These are phyloP conservation scores for Catamblyrhynchus diadema DNA, from an alignment of 2,797 vertebrate genomes.

Conservation along the genomic window DNA sequence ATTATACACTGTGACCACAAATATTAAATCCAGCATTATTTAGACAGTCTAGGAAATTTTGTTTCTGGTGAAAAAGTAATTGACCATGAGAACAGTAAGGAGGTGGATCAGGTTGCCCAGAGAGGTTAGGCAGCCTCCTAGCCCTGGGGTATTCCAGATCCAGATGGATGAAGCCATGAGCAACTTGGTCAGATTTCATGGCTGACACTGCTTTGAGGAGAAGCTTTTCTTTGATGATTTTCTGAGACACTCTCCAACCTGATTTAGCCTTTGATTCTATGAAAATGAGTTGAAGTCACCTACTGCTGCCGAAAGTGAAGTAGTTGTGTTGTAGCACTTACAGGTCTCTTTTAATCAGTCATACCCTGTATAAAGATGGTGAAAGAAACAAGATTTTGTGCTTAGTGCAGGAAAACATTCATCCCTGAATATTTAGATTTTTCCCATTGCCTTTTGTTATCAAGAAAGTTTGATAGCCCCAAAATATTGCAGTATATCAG, in stretches of 20 bases:
- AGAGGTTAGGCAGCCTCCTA: background rate
- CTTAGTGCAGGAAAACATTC: background rate
- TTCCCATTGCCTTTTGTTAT: background rate
- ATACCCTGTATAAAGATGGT: background rate
- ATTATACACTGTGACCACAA: background rate
- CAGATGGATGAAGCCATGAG: background rate
- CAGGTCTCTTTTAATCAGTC: background rate
- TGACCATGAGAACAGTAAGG: rapidly evolving
- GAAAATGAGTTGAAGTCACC: background rate
- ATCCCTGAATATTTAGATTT: background rate
- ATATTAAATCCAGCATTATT: background rate
- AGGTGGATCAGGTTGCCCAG: background rate
- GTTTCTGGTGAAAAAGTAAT: background rate
- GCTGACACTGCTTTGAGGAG: background rate
- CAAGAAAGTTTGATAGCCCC: background rate
- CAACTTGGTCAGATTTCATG: background rate
- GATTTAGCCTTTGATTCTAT: background rate
- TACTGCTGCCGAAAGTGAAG: background rate
- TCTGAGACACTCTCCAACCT: background rate
- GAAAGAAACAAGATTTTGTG: background rate
- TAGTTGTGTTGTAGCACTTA: too few species aligned
- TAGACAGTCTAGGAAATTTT: background rate
- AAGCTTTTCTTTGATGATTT: background rate
- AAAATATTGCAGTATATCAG: background rate
- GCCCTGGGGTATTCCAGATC: background rate